Conservation (phyloP, 2,888 invertebrate genomes). For the Pristionchus exspectatus region DNA sequence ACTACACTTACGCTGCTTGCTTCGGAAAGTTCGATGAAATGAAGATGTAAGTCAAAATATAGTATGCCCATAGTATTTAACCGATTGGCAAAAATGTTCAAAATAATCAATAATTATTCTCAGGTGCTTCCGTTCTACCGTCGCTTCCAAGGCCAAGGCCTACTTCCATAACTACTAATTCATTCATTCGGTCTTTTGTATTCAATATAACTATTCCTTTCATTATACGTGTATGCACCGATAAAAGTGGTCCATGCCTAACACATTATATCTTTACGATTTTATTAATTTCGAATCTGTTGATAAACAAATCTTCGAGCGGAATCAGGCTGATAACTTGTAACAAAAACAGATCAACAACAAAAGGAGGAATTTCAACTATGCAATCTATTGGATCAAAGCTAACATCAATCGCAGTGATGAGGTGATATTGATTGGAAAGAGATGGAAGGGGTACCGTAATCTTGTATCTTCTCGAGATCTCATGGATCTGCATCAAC, state of each 20-base stretch:
- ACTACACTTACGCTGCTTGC: conserved; percentile 50
- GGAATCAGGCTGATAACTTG: conserved; percentile 39
- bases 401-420: conserved; percentile 32
- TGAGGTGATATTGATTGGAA: conserved; percentile 6
- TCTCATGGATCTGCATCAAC: background rate
- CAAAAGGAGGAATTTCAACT: background rate
- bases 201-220: background rate
- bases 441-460: background rate
- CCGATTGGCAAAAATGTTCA: background rate
- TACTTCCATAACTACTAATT: conserved; percentile 17
- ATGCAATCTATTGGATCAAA: conserved; percentile 5
- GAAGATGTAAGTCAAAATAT: background rate
- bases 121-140: conserved; percentile 44
- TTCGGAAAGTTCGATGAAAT: conserved; percentile 52
- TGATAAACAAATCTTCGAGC: background rate
- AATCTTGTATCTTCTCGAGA: conserved; percentile 32
- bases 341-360: conserved; percentile 50
- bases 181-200: background rate
- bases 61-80: no score
- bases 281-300: background rate
- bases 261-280: background rate
- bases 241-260: conserved; percentile 13
- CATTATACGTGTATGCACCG: conserved; percentile 1
- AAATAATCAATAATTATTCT: background rate
- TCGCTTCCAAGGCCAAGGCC: conserved; percentile 43